These are phyloP conservation scores for Pseudomyrmex sp. DNA, from an alignment of 1,140 invertebrate species.

Conservation along the genomic window DNA sequence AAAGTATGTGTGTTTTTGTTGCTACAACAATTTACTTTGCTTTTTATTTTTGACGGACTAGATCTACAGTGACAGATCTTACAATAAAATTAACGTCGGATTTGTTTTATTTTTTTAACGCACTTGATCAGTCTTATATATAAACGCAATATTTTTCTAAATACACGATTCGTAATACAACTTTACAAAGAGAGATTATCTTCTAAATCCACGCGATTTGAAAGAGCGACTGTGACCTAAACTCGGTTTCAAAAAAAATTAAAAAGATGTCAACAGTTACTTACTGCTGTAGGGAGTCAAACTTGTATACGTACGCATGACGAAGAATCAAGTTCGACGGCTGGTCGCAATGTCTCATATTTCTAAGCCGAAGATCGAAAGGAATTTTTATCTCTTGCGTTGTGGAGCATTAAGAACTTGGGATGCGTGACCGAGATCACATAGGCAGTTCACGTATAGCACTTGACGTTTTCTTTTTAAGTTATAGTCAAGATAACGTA, in stretches of 20 bases:
- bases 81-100: too few relatives aligned
- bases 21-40: too few relatives aligned
- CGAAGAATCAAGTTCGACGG: slow-evolving; percentile 2
- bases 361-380: slow-evolving; percentile 25
- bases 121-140: too few relatives aligned
- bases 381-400: slow-evolving; percentile 44
- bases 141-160: neutral
- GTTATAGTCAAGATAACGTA: neutral
- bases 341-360: slow-evolving; percentile 44
- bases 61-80: too few relatives aligned
- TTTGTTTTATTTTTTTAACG: too few relatives aligned
- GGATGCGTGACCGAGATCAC: slow-evolving; percentile 38
- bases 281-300: neutral
- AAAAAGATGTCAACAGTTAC: slow-evolving; percentile 30
- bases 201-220: neutral
- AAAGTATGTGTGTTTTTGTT: too few relatives aligned
- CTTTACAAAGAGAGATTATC: neutral
- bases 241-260: neutral
- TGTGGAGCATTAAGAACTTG: neutral
- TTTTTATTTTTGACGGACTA: too few relatives aligned
- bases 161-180: neutral
- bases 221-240: neutral
- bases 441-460: slow-evolving; percentile 23
- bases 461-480: slow-evolving; percentile 18
- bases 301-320: neutral